A percentile compares a stretch with the other conserved stretches of the same genome.
Conservation (phyloP, 92 coral and sea anemone species). For the Anthopleura xanthogrammica region DNA sequence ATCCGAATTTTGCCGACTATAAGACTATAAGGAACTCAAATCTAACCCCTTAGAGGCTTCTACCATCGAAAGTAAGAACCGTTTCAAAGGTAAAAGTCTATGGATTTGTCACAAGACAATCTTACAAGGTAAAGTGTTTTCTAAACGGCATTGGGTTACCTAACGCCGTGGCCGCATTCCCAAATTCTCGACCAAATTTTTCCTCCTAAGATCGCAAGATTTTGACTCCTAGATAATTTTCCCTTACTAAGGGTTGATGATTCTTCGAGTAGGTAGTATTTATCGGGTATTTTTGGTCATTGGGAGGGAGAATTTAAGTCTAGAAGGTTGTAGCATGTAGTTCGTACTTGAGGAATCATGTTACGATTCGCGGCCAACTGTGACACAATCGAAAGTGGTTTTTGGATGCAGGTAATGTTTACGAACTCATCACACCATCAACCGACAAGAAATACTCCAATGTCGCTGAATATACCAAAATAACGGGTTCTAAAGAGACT, state of each 20-base stretch:
- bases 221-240: slow-evolving; percentile 22
- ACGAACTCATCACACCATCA: slow-evolving; percentile 9
- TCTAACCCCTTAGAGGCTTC: not conserved
- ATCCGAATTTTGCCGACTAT: slow-evolving; percentile 37
- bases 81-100: slow-evolving; percentile 26
- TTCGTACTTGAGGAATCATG: slow-evolving; percentile 10
- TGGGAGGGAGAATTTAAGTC: slow-evolving; percentile 15
- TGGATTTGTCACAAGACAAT: slow-evolving; percentile 16
- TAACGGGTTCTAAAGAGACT: not conserved
- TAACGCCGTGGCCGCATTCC: slow-evolving; percentile 22
- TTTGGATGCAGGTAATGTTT: slow-evolving; percentile 13
- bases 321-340: not conserved
- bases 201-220: slow-evolving; percentile 3
- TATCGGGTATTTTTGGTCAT: not conserved
- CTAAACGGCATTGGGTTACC: slow-evolving; percentile 24
- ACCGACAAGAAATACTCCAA: not conserved
- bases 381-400: slow-evolving; percentile 10
- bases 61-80: not conserved
- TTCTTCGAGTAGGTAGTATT: not conserved
- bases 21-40: not conserved
- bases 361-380: slow-evolving; percentile 11
- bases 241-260: not conserved
- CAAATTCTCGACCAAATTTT: slow-evolving; percentile 16
- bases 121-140: not conserved
- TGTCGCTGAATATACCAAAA: not conserved